Evolutionary conservation across 2,113 vertebrate genomes (phyloP), one percentile per base, ranked within the genome.

Genomic region (Nesogale talazaci): DNA sequence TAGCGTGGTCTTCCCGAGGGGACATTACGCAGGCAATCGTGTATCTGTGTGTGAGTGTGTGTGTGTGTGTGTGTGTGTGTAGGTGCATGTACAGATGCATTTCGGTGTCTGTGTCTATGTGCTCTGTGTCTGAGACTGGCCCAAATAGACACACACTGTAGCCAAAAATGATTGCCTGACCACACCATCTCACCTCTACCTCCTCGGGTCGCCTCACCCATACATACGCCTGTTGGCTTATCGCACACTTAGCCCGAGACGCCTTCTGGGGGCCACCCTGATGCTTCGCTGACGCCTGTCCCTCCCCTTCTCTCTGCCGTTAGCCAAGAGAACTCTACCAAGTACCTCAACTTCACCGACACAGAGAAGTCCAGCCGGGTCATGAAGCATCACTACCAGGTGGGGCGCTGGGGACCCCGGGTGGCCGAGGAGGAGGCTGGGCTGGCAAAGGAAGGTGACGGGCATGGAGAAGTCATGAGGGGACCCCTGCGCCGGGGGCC

Each of bases 311-410:
- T 90, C 46, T 85, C 38, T 88, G 70, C 65, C 85, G 3, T 63
- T 93, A 99, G 99, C 63, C 72, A 52, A 7, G 97, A 98, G 36
- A 46, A 65, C 61, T 97, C 98, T 79, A 98, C 97, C 61, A 98
- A 95, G 80, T 98, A 98, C 94, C 95, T 94, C 86, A 98, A 98
- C 94, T 99, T 99, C 96, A 97, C 97, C 7, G 95, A 92, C 42
- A 97, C 97, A 9, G 98, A 97, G 88, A 75, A 97, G 79, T 88
- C 96, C 70, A 89, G 89, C 83, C 97, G 91, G 90, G 63, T 84
- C 14, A 61, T 99, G 12, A 23, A 94, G 20, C 98, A 99, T 86
- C 93, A 89, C 2, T 96, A 98, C 29, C 78, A 95, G 98, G 99
- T 99, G 97, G 95, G 91, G 36, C 40, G 27, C 42, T 15, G 69